These are phyloP conservation scores for Grammomys dolichurus DNA, from an alignment of 2,113 vertebrate species.

Conservation along the genomic window DNA sequence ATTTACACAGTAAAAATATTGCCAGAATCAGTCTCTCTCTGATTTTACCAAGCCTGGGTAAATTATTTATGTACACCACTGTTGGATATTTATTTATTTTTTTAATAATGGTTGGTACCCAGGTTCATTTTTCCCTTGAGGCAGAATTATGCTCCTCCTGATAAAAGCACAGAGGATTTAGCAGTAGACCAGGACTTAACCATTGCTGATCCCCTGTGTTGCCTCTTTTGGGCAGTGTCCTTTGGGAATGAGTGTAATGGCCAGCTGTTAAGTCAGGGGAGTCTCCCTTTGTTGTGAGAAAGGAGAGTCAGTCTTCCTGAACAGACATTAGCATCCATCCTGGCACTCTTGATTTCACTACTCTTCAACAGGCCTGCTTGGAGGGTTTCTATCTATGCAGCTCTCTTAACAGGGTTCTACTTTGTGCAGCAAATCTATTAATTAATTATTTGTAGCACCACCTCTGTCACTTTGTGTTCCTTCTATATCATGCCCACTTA, in stretches of 20 bases:
- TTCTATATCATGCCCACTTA: neutral
- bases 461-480: neutral
- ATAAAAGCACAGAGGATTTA: neutral
- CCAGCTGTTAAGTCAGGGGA: neutral
- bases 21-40: neutral
- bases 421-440: neutral
- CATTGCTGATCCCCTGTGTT: neutral
- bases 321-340: neutral
- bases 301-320: neutral
- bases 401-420: neutral
- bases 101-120: neutral
- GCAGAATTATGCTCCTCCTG: neutral
- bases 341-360: neutral
- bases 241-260: neutral
- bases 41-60: neutral
- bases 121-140: neutral
- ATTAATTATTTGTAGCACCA: neutral
- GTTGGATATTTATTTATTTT: neutral
- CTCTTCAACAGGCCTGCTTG: neutral
- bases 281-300: neutral
- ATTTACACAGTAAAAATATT: neutral
- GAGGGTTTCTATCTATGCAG: neutral
- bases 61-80: neutral
- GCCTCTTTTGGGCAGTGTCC: neutral
- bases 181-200: neutral